A percentile compares a stretch with the other conserved stretches of the same genome.
Evolutionary conservation across 2,888 invertebrate genomes (phyloP).

Genomic region (Nowickia ferox): DNA sequence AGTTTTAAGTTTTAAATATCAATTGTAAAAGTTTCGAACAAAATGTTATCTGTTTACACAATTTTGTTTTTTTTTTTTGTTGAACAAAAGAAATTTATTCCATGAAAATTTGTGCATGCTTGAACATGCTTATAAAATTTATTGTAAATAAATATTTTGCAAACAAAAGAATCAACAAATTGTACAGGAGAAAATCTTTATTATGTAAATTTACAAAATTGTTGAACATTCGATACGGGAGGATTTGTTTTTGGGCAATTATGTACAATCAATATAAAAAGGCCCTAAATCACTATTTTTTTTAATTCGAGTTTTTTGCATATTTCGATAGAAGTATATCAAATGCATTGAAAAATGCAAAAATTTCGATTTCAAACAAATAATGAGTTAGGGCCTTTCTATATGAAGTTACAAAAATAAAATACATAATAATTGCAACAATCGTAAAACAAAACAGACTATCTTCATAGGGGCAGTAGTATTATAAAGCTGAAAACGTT

Average conservation of each 20-base stretch:
- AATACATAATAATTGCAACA: too few species aligned
- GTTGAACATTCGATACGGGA: constrained; percentile 6
- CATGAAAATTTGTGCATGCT: constrained; percentile 17
- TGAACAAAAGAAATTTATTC: constrained; percentile 5
- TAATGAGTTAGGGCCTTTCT: too few species aligned
- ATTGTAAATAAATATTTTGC: constrained; percentile 18
- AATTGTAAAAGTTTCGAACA: not conserved
- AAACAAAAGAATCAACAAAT: constrained; percentile 5
- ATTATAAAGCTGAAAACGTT: too few species aligned
- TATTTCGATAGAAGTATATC: too few species aligned
- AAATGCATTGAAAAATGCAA: too few species aligned
- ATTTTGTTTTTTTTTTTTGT: not conserved
- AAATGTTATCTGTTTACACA: constrained; percentile 2
- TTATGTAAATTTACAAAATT: not conserved
- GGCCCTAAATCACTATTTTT: too few species aligned
- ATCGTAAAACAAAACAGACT: too few species aligned
- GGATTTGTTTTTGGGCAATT: not conserved
- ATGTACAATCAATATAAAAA: too few species aligned
- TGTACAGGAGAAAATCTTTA: not conserved
- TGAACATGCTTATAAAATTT: constrained; percentile 26
- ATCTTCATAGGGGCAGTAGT: too few species aligned
- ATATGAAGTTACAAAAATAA: too few species aligned
- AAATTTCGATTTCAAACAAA: too few species aligned
- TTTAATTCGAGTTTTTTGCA: too few species aligned
- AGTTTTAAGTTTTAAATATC: constrained; percentile 19